Base-by-base conservation (phyloP, 1,140 invertebrate species). In the Dryas iulia region DNA sequence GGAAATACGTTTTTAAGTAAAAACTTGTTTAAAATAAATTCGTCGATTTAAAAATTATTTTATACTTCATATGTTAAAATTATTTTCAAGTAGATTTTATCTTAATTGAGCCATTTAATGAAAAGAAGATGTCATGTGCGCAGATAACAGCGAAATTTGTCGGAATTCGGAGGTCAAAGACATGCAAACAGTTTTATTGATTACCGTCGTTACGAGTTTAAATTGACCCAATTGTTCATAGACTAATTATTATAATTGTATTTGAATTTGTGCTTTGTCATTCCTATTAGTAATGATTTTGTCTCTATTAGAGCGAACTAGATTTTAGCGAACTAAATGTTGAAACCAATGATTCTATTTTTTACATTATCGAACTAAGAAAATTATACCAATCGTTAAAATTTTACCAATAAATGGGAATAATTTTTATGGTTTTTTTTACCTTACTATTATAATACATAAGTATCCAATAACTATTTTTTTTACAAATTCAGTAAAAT, bases 121-220 rank as follows among this genome's bases (percentile, higher is more conserved):
- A 14, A 47, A 47, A 21, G n/a, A 35, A 35, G 39, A 47, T 47
- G 39, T 47, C 39, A 18, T 47, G 14, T 47, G 2, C 7, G n/a
- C 2, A 18, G 39, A 47, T 47, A 10, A 47, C 7, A 59, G 14
- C 24, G 57, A 59, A 66, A 52, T 24, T 66, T 28, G 33, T 57
- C 31, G 21, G 28, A 52, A 70, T 71, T 39, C 35, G 6, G 1
- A 58, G 76, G 79, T 84, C 78, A 82, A 76, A 79, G 73, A 75
- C 75, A 82, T 79, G 76, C 77, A 79, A 85, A 81, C 79, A 73
- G 76, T 74, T 82, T 81, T 74, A 84, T 86, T 78, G 78, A 60
- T 61, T 52, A 73, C 39, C 8, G 68, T 76, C 63, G 66, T 73
- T 80, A 79, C 77, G 80, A 84, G 77, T 79, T 78, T 80, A 82